phyloP scores from a whole-genome alignment of 2,888 invertebrate genomes.

The Trisateles emortualis region DNA sequence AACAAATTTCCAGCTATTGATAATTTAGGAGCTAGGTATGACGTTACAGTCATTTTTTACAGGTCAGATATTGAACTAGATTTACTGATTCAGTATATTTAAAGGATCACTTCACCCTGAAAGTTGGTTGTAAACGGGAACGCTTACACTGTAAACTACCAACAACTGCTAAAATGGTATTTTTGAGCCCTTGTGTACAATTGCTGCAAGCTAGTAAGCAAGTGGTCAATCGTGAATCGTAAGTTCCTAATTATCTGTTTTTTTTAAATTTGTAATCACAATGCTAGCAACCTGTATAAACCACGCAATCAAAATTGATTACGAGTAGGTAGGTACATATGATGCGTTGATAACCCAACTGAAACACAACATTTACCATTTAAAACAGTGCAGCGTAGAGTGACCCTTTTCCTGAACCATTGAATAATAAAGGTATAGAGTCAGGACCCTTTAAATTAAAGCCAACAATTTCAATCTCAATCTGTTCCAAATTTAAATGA shows the following conservation, averaged over 20 bases:
- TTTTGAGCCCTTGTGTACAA: background rate
- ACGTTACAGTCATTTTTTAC: background rate
- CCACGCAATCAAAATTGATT: background rate
- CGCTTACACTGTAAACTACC: too few species aligned
- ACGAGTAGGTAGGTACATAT: too few species aligned
- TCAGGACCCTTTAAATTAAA: slow-evolving; percentile 4
- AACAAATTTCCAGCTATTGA: background rate
- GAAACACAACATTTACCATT: background rate
- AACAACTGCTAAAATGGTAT: background rate
- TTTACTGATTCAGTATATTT: background rate
- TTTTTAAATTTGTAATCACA: too few species aligned
- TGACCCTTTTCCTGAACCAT: slow-evolving; percentile 18
- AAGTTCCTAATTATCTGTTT: background rate
- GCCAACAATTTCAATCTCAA: slow-evolving; percentile 18
- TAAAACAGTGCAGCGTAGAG: slow-evolving; percentile 8
- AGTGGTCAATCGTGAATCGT: background rate
- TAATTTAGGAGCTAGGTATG: background rate
- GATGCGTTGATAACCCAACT: background rate
- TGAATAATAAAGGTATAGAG: slow-evolving; percentile 14
- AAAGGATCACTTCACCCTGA: slow-evolving; percentile 11
- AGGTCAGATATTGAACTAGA: background rate
- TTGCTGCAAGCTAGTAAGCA: background rate
- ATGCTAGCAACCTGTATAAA: too few species aligned
- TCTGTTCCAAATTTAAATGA: slow-evolving; percentile 9
- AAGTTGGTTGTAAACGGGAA: background rate